Evolutionary conservation across 1,140 invertebrate genomes (phyloP).

Genomic region (Pteromalus puparum): DNA sequence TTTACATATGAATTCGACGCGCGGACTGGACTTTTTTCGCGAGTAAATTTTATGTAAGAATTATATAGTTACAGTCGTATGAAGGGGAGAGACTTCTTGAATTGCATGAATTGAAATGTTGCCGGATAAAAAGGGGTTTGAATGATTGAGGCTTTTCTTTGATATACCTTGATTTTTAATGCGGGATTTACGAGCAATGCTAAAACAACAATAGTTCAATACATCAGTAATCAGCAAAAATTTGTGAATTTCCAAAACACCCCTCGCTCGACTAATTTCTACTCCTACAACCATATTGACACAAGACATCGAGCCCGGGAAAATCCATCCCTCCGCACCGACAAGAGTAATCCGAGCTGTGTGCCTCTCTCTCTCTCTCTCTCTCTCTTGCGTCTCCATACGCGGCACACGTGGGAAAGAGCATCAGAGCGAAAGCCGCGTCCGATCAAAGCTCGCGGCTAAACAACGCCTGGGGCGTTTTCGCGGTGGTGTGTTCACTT

Average conservation of each 20-base stretch:
- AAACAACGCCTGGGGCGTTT: constrained; percentile 57
- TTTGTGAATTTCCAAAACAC: not conserved
- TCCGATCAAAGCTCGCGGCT: constrained; percentile 49
- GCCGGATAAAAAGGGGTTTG: not conserved
- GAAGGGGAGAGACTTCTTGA: not conserved
- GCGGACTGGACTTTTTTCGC: not conserved
- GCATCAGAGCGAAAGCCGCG: constrained; percentile 14
- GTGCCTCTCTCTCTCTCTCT: not conserved
- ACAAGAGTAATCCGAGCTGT: constrained; percentile 5
- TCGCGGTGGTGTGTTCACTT: constrained; percentile 55
- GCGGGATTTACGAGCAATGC: no score
- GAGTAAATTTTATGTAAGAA: not conserved
- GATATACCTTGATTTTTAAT: no score
- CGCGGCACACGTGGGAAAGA: constrained; percentile 66
- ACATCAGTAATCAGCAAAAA: not conserved
- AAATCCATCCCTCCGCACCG: not conserved
- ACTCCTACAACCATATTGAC: not conserved
- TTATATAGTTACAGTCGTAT: not conserved
- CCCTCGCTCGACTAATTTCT: not conserved
- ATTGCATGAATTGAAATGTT: not conserved
- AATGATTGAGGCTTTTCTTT: no score
- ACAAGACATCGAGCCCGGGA: not conserved
- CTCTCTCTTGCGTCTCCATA: not conserved
- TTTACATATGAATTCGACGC: constrained; percentile 14
- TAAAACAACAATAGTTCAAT: no score